Conservation (phyloP, 1,140 invertebrate genomes). For the Drosophila ficusphila region DNA sequence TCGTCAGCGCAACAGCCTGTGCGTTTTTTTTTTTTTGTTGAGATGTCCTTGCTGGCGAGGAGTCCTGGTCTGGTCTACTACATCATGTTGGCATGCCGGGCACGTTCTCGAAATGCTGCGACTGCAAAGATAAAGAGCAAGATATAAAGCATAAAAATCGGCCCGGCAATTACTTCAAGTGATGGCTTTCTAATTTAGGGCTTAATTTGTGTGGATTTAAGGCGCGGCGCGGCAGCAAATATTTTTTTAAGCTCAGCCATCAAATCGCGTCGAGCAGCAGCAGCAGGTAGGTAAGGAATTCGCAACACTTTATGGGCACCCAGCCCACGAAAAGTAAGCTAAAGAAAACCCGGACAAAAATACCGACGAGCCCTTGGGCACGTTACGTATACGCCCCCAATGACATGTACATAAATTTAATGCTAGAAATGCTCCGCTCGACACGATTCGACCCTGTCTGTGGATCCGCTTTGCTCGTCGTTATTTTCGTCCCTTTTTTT, state of each 20-base stretch:
- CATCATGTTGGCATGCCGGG: conserved; percentile 50
- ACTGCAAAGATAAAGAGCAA: conserved; percentile 53
- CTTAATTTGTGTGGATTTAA: conserved; percentile 74
- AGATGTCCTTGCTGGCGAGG: conserved; percentile 19
- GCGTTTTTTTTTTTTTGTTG: background rate
- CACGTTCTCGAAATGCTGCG: conserved; percentile 37
- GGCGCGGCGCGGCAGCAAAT: conserved; percentile 30
- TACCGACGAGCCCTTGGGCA: conserved; percentile 35
- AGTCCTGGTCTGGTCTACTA: conserved; percentile 30
- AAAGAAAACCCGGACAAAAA: conserved; percentile 20
- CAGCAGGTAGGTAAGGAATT: conserved; percentile 18
- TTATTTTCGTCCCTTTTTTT: conserved; percentile 38
- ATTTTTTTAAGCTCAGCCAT: conserved; percentile 52
- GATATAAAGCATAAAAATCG: conserved; percentile 61
- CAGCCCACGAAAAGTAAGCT: background rate
- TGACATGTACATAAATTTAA: conserved; percentile 74
- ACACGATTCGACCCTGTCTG: conserved; percentile 42
- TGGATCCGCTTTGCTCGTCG: conserved; percentile 22
- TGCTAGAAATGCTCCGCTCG: conserved; percentile 58
- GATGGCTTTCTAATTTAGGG: conserved; percentile 79
- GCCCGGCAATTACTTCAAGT: conserved; percentile 68
- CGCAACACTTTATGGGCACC: conserved; percentile 67
- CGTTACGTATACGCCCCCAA: conserved; percentile 69
- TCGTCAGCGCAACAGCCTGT: conserved; percentile 6
- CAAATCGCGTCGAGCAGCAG: conserved; percentile 39